phyloP scores from a whole-genome alignment of 2,113 vertebrate genomes.

The Lanius ludovicianus region DNA sequence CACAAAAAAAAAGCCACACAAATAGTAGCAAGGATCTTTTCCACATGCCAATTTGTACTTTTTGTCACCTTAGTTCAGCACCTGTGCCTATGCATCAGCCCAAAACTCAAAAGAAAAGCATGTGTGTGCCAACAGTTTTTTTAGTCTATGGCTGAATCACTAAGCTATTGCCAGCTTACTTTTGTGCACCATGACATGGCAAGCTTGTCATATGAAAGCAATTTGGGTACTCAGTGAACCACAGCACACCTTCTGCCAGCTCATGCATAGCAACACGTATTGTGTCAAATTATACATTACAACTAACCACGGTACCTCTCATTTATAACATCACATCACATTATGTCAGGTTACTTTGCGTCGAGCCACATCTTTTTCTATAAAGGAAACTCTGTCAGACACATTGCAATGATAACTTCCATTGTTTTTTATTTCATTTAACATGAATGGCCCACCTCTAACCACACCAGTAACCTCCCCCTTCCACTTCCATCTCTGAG shows the following conservation, averaged over 20 bases:
- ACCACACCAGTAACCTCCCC: not conserved
- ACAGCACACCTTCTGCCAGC: not conserved
- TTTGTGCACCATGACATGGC: not conserved
- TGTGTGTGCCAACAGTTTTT: not conserved
- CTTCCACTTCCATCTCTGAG: not conserved
- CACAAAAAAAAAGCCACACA: not conserved
- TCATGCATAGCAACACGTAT: not conserved
- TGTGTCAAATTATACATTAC: constrained; percentile 20
- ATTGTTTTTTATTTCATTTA: not conserved
- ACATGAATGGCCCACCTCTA: not conserved
- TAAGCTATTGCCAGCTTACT: not conserved
- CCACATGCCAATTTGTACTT: not conserved
- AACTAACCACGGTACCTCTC: not conserved
- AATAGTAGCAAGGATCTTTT: not conserved
- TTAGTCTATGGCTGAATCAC: not conserved
- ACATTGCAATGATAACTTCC: not conserved
- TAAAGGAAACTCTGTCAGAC: not conserved
- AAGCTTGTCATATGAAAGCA: not conserved
- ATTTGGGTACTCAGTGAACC: not conserved
- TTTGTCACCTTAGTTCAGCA: not conserved
- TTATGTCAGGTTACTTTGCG: not conserved
- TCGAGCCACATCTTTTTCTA: not conserved
- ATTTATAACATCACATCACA: not conserved
- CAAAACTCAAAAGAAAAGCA: not conserved
- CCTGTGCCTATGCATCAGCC: not conserved